These are phyloP conservation scores for Beris chalybata DNA, from an alignment of 2,888 invertebrate genomes.

Conservation along the genomic window DNA sequence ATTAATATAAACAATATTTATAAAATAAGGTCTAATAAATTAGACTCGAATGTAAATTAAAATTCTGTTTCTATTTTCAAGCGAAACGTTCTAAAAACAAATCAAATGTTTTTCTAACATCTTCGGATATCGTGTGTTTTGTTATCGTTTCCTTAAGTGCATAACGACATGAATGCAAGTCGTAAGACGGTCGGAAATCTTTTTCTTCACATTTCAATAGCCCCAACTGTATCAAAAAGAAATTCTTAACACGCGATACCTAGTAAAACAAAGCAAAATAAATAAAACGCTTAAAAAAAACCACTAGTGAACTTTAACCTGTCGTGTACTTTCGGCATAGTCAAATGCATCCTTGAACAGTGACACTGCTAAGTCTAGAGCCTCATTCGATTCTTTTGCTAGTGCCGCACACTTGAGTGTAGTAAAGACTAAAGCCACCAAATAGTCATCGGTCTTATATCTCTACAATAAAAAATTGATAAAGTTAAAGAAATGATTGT, in stretches of 20 bases:
- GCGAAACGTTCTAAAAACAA: slow-evolving; percentile 48
- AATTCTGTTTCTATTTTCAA: background rate
- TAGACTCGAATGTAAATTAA: too few relatives aligned
- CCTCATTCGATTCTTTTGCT: slow-evolving; percentile 48
- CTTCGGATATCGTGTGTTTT: slow-evolving; percentile 46
- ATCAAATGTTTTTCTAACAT: slow-evolving; percentile 50
- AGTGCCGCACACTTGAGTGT: slow-evolving; percentile 53
- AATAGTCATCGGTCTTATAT: slow-evolving; percentile 49
- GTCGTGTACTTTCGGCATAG: slow-evolving; percentile 51
- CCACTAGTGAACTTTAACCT: slow-evolving; percentile 36
- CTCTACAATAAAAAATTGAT: slow-evolving; percentile 12
- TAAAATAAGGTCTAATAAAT: too few relatives aligned
- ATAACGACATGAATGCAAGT: slow-evolving; percentile 51
- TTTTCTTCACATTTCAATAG: slow-evolving; percentile 51
- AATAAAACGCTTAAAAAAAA: slow-evolving; percentile 4
- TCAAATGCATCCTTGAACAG: slow-evolving; percentile 51
- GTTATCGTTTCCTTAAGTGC: slow-evolving; percentile 50
- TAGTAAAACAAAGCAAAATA: slow-evolving; percentile 6
- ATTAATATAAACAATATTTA: too few relatives aligned
- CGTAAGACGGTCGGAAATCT: slow-evolving; percentile 48
- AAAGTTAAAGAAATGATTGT: slow-evolving; percentile 2
- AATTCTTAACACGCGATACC: slow-evolving; percentile 51
- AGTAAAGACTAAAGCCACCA: slow-evolving; percentile 52
- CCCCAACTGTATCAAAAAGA: slow-evolving; percentile 52
- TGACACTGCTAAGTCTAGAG: slow-evolving; percentile 48